Conservation (phyloP, 2,113 vertebrate genomes). For the Pardalotus punctatus region DNA sequence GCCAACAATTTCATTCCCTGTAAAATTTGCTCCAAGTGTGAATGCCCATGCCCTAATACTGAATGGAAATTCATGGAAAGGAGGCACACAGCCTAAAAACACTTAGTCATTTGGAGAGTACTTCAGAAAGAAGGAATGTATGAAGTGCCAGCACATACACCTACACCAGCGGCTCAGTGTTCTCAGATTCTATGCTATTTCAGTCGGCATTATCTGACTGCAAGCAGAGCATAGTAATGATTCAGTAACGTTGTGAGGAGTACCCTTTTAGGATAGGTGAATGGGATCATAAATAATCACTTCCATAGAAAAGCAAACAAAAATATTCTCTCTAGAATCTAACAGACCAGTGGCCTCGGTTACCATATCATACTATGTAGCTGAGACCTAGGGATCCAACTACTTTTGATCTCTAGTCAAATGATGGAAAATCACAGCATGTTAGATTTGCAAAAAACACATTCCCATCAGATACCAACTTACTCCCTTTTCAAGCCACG, state of each 20-base stretch:
- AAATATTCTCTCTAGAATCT: background rate
- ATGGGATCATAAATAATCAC: background rate
- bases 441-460: background rate
- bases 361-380: background rate
- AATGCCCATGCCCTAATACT: background rate
- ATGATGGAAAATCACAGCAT: background rate
- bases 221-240: background rate
- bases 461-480: background rate
- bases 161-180: constrained; percentile 6
- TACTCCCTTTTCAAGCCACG: background rate
- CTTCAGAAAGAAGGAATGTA: constrained; percentile 3
- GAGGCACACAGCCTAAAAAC: background rate
- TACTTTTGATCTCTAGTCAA: background rate
- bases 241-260: background rate
- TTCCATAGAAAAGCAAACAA: background rate
- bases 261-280: background rate
- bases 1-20: background rate
- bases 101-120: constrained; percentile 34
- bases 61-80: background rate
- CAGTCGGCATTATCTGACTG: background rate
- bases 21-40: background rate
- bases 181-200: constrained; percentile 32
- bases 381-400: background rate
- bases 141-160: constrained; percentile 21
- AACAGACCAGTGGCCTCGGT: background rate